Percentiles rank a stretch among this genome's conserved stretches.
These are phyloP conservation scores for Bolborhynchus lineola DNA, from an alignment of 2,113 vertebrate species.

Conservation along the genomic window DNA sequence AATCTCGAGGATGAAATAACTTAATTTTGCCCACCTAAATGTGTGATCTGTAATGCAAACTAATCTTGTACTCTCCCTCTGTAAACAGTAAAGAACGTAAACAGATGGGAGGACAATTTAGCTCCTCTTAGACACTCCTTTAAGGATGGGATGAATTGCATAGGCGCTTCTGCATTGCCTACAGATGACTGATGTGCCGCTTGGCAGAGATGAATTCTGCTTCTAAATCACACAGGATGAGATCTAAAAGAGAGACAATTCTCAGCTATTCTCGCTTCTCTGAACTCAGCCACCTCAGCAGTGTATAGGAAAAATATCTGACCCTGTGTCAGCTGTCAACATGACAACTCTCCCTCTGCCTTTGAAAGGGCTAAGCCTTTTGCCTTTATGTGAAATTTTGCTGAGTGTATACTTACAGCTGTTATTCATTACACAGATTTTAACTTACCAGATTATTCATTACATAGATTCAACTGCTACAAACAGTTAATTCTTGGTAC, in stretches of 20 bases:
- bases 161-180: not conserved
- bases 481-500: not conserved
- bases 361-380: not conserved
- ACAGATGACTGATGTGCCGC: not conserved
- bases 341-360: not conserved
- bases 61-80: not conserved
- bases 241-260: not conserved
- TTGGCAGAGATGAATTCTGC: not conserved
- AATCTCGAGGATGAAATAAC: not conserved
- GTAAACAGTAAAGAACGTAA: not conserved
- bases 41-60: not conserved
- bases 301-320: not conserved
- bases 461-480: not conserved
- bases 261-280: not conserved
- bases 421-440: slow-evolving; percentile 1
- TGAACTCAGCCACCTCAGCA: not conserved
- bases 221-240: not conserved
- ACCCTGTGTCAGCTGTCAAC: not conserved
- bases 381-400: not conserved
- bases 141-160: not conserved
- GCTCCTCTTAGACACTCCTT: not conserved
- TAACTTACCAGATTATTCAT: not conserved
- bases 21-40: not conserved
- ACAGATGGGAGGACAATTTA: not conserved
- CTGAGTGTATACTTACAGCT: not conserved